A percentile compares a stretch with the other conserved stretches of the same genome.
Evolutionary conservation across 2,888 invertebrate species (phyloP).

Genomic region (Eulithis prunata): DNA sequence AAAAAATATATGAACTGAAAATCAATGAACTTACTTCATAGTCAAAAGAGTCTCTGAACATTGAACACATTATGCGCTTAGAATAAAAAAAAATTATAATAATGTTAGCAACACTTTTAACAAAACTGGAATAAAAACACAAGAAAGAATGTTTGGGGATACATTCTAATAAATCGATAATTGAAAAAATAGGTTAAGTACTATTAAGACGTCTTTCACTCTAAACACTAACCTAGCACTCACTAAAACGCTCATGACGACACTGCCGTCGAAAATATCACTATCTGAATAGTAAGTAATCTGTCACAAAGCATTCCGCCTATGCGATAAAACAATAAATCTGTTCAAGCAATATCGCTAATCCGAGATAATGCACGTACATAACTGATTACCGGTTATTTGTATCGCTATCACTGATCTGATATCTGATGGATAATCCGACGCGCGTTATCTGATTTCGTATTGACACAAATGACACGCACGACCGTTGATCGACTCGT

Average conservation of each 20-base stretch:
- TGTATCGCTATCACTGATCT: slow-evolving; percentile 44
- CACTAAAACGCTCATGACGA: slow-evolving; percentile 15
- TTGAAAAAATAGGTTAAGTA: neutral
- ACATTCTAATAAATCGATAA: neutral
- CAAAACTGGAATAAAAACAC: neutral
- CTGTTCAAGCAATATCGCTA: slow-evolving; percentile 68
- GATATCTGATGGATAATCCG: slow-evolving; percentile 57
- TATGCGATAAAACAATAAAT: slow-evolving; percentile 71
- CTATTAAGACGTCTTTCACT: neutral
- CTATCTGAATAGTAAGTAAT: slow-evolving; percentile 19
- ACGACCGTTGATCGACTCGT: slow-evolving; percentile 13
- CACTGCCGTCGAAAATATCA: slow-evolving; percentile 27
- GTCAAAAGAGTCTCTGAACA: neutral
- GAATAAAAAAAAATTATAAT: neutral
- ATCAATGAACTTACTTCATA: slow-evolving; percentile 11
- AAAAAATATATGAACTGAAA: too few species aligned
- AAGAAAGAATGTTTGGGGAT: neutral
- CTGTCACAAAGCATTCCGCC: slow-evolving; percentile 62
- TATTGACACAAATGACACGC: slow-evolving; percentile 51
- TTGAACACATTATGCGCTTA: slow-evolving; percentile 1
- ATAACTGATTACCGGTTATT: slow-evolving; percentile 54
- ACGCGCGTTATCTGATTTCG: slow-evolving; percentile 51
- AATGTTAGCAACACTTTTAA: slow-evolving; percentile 1
- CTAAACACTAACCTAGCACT: slow-evolving; percentile 14
- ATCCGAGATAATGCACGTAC: slow-evolving; percentile 63